Conservation (phyloP, 1,140 invertebrate genomes). For the Ylistrum balloti region DNA sequence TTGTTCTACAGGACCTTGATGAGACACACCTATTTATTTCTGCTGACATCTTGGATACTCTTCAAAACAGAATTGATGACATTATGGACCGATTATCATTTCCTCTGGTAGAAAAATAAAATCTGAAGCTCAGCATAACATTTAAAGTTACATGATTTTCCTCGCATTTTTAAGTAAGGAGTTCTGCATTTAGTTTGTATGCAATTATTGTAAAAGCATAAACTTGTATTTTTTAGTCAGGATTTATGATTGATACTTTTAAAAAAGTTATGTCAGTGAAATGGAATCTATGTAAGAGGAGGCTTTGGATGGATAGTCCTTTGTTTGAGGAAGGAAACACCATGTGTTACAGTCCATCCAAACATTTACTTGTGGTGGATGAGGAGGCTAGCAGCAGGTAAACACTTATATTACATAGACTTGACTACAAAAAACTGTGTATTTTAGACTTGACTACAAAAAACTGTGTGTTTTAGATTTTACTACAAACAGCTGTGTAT, state of each 20-base stretch:
- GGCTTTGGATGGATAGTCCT: slow-evolving; percentile 51
- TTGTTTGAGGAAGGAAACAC: slow-evolving; percentile 74
- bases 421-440: background rate
- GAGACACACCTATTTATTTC: slow-evolving; percentile 98
- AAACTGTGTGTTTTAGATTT: too few relatives aligned
- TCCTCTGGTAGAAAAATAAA: slow-evolving; percentile 89
- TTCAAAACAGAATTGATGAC: slow-evolving; percentile 96
- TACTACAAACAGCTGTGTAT: too few relatives aligned
- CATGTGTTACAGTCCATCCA: slow-evolving; percentile 62
- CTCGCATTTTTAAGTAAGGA: too few relatives aligned
- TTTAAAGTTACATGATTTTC: too few relatives aligned
- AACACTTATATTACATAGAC: too few relatives aligned
- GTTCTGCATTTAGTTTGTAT: too few relatives aligned
- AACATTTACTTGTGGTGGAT: slow-evolving; percentile 64
- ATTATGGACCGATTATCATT: slow-evolving; percentile 98
- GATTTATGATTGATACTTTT: too few relatives aligned
- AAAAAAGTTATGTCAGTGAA: background rate
- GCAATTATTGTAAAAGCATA: too few relatives aligned
- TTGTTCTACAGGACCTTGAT: slow-evolving; percentile 95
- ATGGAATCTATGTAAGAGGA: slow-evolving; percentile 64
- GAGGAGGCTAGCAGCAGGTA: slow-evolving; percentile 43
- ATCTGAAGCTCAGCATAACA: background rate
- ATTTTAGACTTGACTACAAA: background rate
- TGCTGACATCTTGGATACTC: slow-evolving; percentile 93
- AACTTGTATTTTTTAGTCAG: too few relatives aligned